phyloP scores from a whole-genome alignment of 2,888 invertebrate genomes.

The Sphinx pinastri region DNA sequence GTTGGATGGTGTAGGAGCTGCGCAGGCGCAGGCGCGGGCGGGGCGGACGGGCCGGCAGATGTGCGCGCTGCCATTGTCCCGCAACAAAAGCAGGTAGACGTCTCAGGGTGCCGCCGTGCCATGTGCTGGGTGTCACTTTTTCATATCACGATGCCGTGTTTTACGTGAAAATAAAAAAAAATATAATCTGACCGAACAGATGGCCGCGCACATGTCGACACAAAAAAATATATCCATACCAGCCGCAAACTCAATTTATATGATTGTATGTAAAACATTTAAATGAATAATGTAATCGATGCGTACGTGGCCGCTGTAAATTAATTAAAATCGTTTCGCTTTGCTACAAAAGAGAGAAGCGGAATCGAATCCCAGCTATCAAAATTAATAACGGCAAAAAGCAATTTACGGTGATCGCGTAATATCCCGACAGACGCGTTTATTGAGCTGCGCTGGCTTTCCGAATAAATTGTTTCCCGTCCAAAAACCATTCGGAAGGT shows the following conservation, averaged over 20 bases:
- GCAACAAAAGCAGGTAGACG: constrained; percentile 80
- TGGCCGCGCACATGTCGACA: constrained; percentile 73
- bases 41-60: constrained; percentile 77
- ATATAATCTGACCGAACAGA: constrained; percentile 79
- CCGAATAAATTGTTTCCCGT: constrained; percentile 61
- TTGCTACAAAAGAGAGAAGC: constrained; percentile 83
- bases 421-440: constrained; percentile 73
- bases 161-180: constrained; percentile 71
- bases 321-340: constrained; percentile 81
- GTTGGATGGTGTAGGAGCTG: constrained; percentile 47
- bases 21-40: constrained; percentile 47
- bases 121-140: constrained; percentile 82
- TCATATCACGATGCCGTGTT: constrained; percentile 67
- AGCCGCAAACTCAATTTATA: constrained; percentile 38
- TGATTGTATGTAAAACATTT: constrained; percentile 54
- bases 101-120: constrained; percentile 66
- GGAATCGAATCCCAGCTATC: constrained; percentile 81
- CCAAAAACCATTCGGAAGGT: constrained; percentile 44
- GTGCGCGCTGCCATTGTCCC: constrained; percentile 72
- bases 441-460: constrained; percentile 65
- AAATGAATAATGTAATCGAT: constrained; percentile 54
- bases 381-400: constrained; percentile 81
- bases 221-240: constrained; percentile 53
- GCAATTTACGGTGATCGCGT: constrained; percentile 78
- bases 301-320: constrained; percentile 68